Base-by-base conservation (phyloP, 2,113 vertebrate species). In the Sinocyclocheilus maitianheensis region DNA sequence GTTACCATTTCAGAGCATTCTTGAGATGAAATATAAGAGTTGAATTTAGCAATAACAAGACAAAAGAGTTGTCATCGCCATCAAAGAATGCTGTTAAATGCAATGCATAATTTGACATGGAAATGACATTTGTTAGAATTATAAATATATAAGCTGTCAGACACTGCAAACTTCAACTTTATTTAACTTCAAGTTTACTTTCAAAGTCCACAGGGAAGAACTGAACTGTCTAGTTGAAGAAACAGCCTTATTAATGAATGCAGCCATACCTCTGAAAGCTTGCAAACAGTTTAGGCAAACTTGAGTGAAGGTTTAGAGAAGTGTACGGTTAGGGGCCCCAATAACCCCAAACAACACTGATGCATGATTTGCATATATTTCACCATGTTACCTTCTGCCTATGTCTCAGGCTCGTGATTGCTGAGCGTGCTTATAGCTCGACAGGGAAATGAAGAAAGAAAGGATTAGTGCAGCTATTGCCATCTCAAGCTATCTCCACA, bases 281-380 rank as follows among this genome's bases (percentile, higher is more conserved):
- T 62, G 14, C 40, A 20, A 65, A 81, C 16, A 5, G 14, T 43
- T 81, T 81, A 65, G 78, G 13, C 8, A 65, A 81, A 81, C 8
- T 62, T 53, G 71, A 51, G 75, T 14, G 53, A 37, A 3, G 26
- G 40, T 63, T 83, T 53, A 69, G 46, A 53, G 48, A 83, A 46
- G 46, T 82, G 80, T 71, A 83, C 69, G 22, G 40, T 51, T 83
- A 24, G 10, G 16, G 81, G 24, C 26, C 26, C 26, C 26, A 26
- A 26, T 26, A 26, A 65, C 13, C 24, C 48, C 75, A 72, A 84
- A 77, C 75, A 78, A 67, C 20, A n/a, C n/a, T 30, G 72, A 83
- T 77, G 48, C 46, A 40, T 1, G 20, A 87, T 87, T 87, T 77
- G 81, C 80, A 81, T 79, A 60, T 48, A 77, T 62, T 72, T 81